Evolutionary conservation across 2,797 vertebrate genomes (phyloP).

Genomic region (Heterohyrax brucei): DNA sequence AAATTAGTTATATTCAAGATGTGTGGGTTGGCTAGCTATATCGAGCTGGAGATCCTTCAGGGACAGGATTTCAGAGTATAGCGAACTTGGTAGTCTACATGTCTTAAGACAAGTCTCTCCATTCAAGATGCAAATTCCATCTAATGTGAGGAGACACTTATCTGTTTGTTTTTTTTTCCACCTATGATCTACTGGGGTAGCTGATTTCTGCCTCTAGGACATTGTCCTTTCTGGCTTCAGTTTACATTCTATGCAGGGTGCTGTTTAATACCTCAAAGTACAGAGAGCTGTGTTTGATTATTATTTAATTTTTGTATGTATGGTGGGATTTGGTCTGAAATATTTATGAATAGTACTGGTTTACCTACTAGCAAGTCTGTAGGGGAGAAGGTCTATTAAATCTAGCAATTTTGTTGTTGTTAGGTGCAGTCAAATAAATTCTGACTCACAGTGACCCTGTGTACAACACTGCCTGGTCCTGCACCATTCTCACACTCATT

Average conservation of each 20-base stretch:
- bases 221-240: neutral
- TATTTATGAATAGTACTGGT: neutral
- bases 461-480: too few relatives aligned
- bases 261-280: neutral
- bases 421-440: too few relatives aligned
- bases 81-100: neutral
- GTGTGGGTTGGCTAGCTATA: constrained; percentile 22
- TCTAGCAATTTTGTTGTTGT: neutral
- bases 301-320: neutral
- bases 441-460: too few relatives aligned
- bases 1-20: constrained; percentile 67
- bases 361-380: neutral
- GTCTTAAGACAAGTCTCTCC: neutral
- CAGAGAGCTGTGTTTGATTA: neutral
- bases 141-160: neutral
- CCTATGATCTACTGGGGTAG: neutral
- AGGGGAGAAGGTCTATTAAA: neutral
- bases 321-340: neutral
- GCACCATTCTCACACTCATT: too few relatives aligned
- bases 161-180: neutral
- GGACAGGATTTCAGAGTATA: neutral
- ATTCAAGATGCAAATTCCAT: neutral
- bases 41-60: neutral
- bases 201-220: neutral
- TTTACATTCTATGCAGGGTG: neutral